phyloP scores from a whole-genome alignment of 1,140 invertebrate species.

The Neocloeon triangulifer region DNA sequence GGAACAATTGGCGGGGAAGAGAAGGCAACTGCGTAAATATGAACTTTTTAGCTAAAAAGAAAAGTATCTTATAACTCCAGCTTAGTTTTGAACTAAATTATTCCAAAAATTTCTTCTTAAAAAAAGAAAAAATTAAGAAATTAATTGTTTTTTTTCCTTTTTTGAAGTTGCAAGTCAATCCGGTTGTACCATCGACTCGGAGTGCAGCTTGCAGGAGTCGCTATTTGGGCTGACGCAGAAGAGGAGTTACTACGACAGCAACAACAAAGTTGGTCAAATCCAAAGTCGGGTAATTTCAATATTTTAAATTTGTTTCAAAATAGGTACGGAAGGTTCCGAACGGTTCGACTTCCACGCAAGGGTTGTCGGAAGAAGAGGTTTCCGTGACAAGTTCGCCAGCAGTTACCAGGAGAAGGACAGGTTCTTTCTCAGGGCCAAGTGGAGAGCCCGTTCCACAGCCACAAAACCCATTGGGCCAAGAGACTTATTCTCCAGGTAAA shows the following conservation, averaged over 20 bases:
- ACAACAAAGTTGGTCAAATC: slow-evolving; percentile 3
- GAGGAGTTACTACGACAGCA: not conserved
- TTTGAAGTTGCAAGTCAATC: too few species aligned
- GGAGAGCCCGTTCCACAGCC: slow-evolving; percentile 15
- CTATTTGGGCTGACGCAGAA: too few species aligned
- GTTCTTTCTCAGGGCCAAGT: slow-evolving; percentile 31
- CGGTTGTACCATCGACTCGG: too few species aligned
- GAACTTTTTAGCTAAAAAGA: too few species aligned
- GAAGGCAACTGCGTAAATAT: too few species aligned
- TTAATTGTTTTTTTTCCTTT: too few species aligned
- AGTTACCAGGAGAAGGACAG: slow-evolving; percentile 34
- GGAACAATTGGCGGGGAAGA: slow-evolving; percentile 43
- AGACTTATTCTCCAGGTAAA: slow-evolving; percentile 46
- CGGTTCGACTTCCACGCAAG: too few species aligned
- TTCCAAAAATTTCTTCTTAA: too few species aligned
- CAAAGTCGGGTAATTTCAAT: not conserved
- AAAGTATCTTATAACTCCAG: too few species aligned
- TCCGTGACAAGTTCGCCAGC: slow-evolving; percentile 40
- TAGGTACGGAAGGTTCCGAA: slow-evolving; percentile 24
- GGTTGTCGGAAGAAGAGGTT: slow-evolving; percentile 36
- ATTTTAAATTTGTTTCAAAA: not conserved
- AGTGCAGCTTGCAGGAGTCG: too few species aligned
- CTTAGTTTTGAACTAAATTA: too few species aligned
- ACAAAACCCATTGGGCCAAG: slow-evolving; percentile 27
- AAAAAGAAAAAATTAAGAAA: too few species aligned